Percentiles rank a stretch among this genome's conserved stretches.
phyloP scores from a whole-genome alignment of 2,113 vertebrate species.

The Isichthys henryi region DNA sequence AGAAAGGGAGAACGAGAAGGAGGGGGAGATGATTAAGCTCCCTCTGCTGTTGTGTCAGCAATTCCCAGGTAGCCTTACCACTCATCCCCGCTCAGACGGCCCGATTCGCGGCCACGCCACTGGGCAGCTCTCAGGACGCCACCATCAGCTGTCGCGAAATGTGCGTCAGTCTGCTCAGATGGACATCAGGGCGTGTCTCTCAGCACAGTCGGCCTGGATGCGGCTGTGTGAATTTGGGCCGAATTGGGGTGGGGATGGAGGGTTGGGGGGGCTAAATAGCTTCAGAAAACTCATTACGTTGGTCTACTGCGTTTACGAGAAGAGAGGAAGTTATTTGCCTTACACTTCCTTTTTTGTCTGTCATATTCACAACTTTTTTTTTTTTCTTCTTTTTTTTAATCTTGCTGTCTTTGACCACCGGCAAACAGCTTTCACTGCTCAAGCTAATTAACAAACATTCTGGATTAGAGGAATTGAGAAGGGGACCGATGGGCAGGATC shows the following conservation, averaged over 20 bases:
- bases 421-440: slow-evolving; percentile 34
- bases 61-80: slow-evolving; percentile 1
- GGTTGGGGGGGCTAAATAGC: not conserved
- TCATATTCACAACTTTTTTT: slow-evolving; percentile 49
- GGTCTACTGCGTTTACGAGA: slow-evolving; percentile 42
- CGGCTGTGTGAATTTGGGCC: not conserved
- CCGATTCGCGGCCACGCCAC: not conserved
- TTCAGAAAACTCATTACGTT: not conserved
- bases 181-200: not conserved
- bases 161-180: no score
- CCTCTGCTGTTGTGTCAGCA: slow-evolving; percentile 4
- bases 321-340: slow-evolving; percentile 59
- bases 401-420: slow-evolving; percentile 49
- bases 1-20: slow-evolving; percentile 31
- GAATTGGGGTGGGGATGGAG: not conserved
- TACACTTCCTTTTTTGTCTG: slow-evolving; percentile 59
- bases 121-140: not conserved
- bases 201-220: not conserved
- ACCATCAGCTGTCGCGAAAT: not conserved
- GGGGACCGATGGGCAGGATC: not conserved
- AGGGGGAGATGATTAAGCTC: slow-evolving; percentile 26
- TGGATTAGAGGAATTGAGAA: slow-evolving; percentile 41
- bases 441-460: slow-evolving; percentile 21
- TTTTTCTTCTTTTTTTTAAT: slow-evolving; percentile 32
- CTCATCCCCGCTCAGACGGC: not conserved